These are phyloP conservation scores for Eumaeus atala DNA, from an alignment of 1,140 invertebrate species.

Conservation along the genomic window DNA sequence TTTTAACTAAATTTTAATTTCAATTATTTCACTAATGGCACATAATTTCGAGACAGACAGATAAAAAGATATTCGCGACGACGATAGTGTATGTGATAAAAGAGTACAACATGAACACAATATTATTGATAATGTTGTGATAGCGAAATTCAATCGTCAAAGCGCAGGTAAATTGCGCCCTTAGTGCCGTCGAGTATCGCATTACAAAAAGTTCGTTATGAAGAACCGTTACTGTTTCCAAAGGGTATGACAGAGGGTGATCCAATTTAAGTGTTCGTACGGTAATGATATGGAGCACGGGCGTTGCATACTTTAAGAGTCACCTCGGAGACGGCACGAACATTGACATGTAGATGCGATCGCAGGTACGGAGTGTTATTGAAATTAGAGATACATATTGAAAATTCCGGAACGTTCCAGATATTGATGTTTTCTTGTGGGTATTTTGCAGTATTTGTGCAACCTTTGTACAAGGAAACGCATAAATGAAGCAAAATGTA, in stretches of 20 bases:
- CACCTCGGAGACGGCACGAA: slow-evolving; percentile 56
- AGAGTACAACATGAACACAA: too few species aligned
- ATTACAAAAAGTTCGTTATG: slow-evolving; percentile 68
- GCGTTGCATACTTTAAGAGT: slow-evolving; percentile 36
- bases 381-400: slow-evolving; percentile 68
- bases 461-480: too few species aligned
- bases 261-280: slow-evolving; percentile 58
- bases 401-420: slow-evolving; percentile 47
- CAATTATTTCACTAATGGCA: too few species aligned
- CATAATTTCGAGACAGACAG: too few species aligned
- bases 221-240: slow-evolving; percentile 66
- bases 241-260: slow-evolving; percentile 65
- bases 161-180: slow-evolving; percentile 52
- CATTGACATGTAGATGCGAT: slow-evolving; percentile 70
- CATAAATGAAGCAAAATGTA: too few species aligned
- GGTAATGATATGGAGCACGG: slow-evolving; percentile 57
- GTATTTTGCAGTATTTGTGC: slow-evolving; percentile 11
- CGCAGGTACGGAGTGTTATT: slow-evolving; percentile 64
- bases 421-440: neutral
- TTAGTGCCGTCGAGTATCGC: slow-evolving; percentile 64
- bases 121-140: too few species aligned
- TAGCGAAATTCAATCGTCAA: slow-evolving; percentile 43
- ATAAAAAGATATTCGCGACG: too few species aligned
- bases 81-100: too few species aligned
- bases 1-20: too few species aligned